phyloP scores from a whole-genome alignment of 2,797 vertebrate species.

The Sebastiscus tertius region DNA sequence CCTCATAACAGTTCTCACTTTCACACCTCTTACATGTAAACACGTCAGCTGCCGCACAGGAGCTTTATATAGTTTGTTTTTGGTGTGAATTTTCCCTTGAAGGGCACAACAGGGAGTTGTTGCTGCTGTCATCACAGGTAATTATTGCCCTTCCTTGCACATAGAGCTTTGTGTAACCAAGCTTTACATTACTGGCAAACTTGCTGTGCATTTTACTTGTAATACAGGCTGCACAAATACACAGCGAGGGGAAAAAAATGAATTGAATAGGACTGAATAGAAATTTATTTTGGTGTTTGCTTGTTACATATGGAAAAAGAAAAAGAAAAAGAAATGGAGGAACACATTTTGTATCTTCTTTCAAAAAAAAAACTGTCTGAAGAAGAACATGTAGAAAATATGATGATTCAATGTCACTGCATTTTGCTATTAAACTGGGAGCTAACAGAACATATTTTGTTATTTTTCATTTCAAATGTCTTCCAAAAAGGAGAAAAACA shows the following conservation, averaged over 20 bases:
- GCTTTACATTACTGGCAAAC: background rate
- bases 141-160: background rate
- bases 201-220: background rate
- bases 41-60: background rate
- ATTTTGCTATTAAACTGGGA: background rate
- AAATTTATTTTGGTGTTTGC: slow-evolving; percentile 26
- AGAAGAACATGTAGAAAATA: background rate
- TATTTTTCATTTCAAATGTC: background rate
- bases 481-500: background rate
- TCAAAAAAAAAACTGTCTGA: background rate
- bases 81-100: slow-evolving; percentile 7
- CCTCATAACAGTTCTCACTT: background rate
- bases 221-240: background rate
- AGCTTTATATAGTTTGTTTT: slow-evolving; percentile 13
- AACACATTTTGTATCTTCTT: background rate
- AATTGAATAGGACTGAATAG: background rate
- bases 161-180: background rate
- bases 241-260: accelerated
- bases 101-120: slow-evolving; percentile 11
- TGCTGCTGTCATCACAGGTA: slow-evolving; percentile 3
- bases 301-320: background rate
- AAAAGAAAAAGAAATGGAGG: background rate
- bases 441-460: background rate
- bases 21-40: slow-evolving; percentile 11
- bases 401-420: background rate